Evolutionary conservation across 2,797 vertebrate species (phyloP).

Genomic region (Diglossa cyanea): DNA sequence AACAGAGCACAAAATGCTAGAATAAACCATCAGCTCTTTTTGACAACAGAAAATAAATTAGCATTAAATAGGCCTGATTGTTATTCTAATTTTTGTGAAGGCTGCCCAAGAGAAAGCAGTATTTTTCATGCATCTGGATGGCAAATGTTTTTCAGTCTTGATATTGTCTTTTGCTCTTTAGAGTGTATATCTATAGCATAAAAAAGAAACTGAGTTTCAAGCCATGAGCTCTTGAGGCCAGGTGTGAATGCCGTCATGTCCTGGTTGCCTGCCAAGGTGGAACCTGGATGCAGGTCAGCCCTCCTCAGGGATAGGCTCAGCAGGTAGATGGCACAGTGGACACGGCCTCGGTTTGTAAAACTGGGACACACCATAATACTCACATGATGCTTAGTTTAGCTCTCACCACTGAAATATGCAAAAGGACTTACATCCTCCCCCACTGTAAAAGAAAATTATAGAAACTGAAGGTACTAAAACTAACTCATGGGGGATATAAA

Average conservation of each 20-base stretch:
- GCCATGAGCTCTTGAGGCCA: background rate
- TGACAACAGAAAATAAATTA: background rate
- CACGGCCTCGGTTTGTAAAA: background rate
- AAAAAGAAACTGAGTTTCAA: background rate
- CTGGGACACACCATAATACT: background rate
- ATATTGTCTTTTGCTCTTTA: background rate
- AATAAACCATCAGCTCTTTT: background rate
- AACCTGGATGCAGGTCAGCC: background rate
- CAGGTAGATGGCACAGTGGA: background rate
- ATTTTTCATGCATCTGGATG: background rate
- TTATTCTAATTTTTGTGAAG: background rate
- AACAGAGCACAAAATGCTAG: background rate
- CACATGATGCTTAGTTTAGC: background rate
- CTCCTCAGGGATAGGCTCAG: background rate
- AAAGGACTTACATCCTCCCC: background rate
- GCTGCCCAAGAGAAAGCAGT: background rate
- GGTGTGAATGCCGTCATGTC: fast-evolving
- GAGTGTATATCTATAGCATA: background rate
- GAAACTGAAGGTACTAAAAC: background rate
- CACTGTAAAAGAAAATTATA: background rate
- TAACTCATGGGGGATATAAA: background rate
- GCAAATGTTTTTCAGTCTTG: background rate
- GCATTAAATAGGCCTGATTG: background rate
- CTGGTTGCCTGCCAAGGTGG: background rate
- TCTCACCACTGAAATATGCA: background rate